Percentiles rank a stretch among this genome's conserved stretches.
Evolutionary conservation across 2,888 invertebrate genomes (phyloP).

Genomic region (Podabrus alpinus): DNA sequence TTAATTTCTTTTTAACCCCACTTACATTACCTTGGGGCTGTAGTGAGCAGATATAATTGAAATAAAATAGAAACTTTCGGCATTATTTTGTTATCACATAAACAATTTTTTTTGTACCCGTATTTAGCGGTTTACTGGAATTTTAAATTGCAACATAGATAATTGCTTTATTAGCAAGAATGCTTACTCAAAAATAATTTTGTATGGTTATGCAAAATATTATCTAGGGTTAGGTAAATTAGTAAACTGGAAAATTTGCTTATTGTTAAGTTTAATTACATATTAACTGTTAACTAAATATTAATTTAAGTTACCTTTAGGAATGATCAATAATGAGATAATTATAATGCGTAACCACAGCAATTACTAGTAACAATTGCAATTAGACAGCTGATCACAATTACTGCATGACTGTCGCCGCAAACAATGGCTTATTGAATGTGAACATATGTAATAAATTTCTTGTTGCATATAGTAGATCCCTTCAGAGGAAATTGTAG

Average conservation of each 20-base stretch:
- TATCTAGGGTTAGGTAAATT: not conserved
- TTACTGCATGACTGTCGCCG: slow-evolving; percentile 2
- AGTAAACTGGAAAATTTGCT: not conserved
- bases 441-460: not conserved
- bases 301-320: not conserved
- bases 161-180: not conserved
- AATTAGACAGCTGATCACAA: slow-evolving; percentile 11
- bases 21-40: not conserved
- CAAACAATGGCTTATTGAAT: slow-evolving; percentile 7
- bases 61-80: not conserved
- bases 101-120: not conserved
- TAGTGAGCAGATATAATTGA: not conserved
- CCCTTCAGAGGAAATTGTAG: not conserved
- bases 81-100: not conserved
- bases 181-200: not conserved
- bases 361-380: slow-evolving; percentile 5
- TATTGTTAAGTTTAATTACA: not conserved
- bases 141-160: not conserved
- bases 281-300: not conserved
- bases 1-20: not conserved
- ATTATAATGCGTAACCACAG: slow-evolving; percentile 2
- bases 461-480: not conserved
- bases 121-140: not conserved
- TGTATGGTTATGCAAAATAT: not conserved
- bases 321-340: not conserved